These are phyloP conservation scores for Puma concolor DNA, from an alignment of 2,113 vertebrate genomes.

Conservation along the genomic window DNA sequence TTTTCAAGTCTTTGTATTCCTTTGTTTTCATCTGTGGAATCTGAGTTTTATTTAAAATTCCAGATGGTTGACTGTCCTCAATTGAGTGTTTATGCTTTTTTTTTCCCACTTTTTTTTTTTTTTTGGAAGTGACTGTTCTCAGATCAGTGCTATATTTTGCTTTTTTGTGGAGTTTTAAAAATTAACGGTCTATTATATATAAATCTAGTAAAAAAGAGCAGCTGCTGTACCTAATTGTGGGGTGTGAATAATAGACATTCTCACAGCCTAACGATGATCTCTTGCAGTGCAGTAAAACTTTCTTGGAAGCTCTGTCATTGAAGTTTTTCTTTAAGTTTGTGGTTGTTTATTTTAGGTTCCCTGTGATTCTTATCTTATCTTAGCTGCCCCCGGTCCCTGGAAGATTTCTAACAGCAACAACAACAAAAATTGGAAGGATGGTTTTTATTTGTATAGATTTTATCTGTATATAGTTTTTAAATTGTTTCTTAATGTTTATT, in stretches of 20 bases:
- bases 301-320: not conserved
- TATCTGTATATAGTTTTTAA: not conserved
- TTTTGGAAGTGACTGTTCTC: not conserved
- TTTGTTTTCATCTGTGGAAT: slow-evolving; percentile 57
- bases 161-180: not conserved
- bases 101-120: not conserved
- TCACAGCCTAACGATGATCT: not conserved
- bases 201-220: not conserved
- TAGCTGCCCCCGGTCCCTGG: not conserved
- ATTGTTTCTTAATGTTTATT: too few species aligned
- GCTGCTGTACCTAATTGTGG: not conserved
- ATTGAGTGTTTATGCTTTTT: not conserved
- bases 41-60: slow-evolving; percentile 57
- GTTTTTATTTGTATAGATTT: not conserved
- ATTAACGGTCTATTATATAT: not conserved
- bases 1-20: not conserved
- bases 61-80: not conserved
- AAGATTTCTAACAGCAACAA: not conserved
- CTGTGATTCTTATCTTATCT: not conserved
- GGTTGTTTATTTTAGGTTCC: not conserved
- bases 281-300: not conserved
- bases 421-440: not conserved
- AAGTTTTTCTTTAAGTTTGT: not conserved
- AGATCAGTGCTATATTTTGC: not conserved
- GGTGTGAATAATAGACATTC: too few species aligned